phyloP scores from a whole-genome alignment of 2,113 vertebrate genomes.

The Recurvirostra avosetta region DNA sequence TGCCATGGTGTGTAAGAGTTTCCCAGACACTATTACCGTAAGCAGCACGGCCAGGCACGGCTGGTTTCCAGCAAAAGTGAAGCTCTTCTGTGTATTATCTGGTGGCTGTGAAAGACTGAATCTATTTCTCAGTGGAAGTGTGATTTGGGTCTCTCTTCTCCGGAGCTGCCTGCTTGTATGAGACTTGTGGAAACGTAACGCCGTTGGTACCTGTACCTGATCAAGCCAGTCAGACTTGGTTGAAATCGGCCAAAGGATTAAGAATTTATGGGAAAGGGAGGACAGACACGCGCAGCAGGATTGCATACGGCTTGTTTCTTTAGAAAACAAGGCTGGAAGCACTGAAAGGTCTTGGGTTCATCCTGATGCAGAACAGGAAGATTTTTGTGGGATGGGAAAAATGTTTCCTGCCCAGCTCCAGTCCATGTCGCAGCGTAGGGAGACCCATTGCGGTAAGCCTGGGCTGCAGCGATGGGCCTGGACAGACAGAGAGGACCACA shows the following conservation, averaged over 20 bases:
- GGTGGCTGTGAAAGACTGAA: neutral
- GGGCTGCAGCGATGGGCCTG: neutral
- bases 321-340: neutral
- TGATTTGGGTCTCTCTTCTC: neutral
- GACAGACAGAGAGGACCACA: neutral
- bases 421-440: neutral
- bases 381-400: neutral
- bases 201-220: neutral
- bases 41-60: neutral
- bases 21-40: neutral
- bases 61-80: neutral
- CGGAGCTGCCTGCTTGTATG: neutral
- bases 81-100: accelerated
- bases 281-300: neutral
- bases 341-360: neutral
- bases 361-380: neutral
- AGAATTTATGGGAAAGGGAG: neutral
- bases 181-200: neutral
- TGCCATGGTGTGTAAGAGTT: neutral
- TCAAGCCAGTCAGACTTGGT: neutral
- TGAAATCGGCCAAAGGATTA: neutral
- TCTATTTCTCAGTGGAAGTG: accelerated
- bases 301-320: neutral
- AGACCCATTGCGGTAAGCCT: neutral
- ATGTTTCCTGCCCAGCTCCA: neutral